Evolutionary conservation across 2,113 vertebrate species (phyloP), one percentile per base, ranked within the genome.

Genomic region (Engystomops pustulosus): DNA sequence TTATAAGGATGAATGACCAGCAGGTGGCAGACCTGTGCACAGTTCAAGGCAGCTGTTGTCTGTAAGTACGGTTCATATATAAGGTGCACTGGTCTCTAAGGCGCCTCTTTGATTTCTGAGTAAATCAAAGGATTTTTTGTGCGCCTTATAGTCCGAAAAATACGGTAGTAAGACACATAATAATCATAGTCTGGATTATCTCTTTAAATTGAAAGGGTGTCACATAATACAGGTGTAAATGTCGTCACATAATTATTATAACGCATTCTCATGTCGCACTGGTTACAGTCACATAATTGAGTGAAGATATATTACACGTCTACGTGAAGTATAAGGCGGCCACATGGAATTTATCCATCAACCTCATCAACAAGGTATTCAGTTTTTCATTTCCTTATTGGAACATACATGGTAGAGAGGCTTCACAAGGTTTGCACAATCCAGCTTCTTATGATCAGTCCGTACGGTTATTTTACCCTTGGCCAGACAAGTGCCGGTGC

Each of bases 401-500:
- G 44, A 83, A 76, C 71, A 60, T 76, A 76, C 71, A 60, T 76
- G 55, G 53, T 25, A 65, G 23, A 7, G 14, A 45, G n/a, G 51
- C 62, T 76, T 65, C 38, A 23, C 3, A 25, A 34, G 10, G 38
- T 45, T 58, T 74, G 69, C 23, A 20, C 75, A 32, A 38, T 83
- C 53, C 38, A 75, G 18, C 20, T 25, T 34, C 53, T 11, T 23
- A 23, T 18, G 44, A 62, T 71, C 49, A 41, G 49, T 51, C 38
- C 45, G 10, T 58, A 49, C 3, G 47, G 60, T 65, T 65, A 65
- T 38, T 74, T 74, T 45, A 7, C 45, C 68, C 45, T 68, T 81
- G 44, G 75, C 74, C 34, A 58, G 80, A 72, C 49, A 72, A 17
- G 55, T 25, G 71, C 17, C 76, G 58, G 55, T 83, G 58, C 71